A percentile compares a stretch with the other conserved stretches of the same genome.
phyloP scores from a whole-genome alignment of 2,888 invertebrate genomes.

The Eucera pruinosa region DNA sequence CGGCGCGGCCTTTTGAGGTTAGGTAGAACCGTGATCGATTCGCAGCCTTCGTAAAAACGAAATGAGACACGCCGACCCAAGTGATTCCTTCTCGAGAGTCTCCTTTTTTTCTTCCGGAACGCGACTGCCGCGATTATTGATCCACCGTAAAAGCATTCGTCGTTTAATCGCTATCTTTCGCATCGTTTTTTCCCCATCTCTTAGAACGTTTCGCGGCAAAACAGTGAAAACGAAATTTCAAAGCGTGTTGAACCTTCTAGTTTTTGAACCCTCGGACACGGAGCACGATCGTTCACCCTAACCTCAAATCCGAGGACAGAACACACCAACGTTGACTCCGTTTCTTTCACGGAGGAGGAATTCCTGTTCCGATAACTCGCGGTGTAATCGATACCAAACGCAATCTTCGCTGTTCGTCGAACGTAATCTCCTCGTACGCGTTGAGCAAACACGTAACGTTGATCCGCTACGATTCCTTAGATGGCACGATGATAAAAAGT shows the following conservation, averaged over 20 bases:
- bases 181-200: not conserved
- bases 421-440: constrained; percentile 29
- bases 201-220: constrained; percentile 6
- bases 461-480: not conserved
- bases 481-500: no score
- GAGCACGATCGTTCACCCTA: constrained; percentile 10
- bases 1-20: constrained; percentile 76
- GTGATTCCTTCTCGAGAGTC: constrained; percentile 5
- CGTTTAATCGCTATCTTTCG: no score
- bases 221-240: no score
- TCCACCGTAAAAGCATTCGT: not conserved
- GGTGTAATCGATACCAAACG: not conserved
- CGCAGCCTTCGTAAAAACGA: constrained; percentile 31
- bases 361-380: no score
- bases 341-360: no score
- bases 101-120: not conserved
- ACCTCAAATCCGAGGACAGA: constrained; percentile 24
- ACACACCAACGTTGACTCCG: no score
- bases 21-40: constrained; percentile 75
- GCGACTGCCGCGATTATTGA: constrained; percentile 17
- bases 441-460: not conserved
- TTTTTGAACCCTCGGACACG: no score
- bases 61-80: constrained; percentile 37
- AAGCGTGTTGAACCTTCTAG: not conserved
- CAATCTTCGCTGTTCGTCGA: not conserved